A percentile compares a stretch with the other conserved stretches of the same genome.
These are phyloP conservation scores for Cirrhinus mrigala DNA, from an alignment of 2,797 vertebrate species.

Conservation along the genomic window DNA sequence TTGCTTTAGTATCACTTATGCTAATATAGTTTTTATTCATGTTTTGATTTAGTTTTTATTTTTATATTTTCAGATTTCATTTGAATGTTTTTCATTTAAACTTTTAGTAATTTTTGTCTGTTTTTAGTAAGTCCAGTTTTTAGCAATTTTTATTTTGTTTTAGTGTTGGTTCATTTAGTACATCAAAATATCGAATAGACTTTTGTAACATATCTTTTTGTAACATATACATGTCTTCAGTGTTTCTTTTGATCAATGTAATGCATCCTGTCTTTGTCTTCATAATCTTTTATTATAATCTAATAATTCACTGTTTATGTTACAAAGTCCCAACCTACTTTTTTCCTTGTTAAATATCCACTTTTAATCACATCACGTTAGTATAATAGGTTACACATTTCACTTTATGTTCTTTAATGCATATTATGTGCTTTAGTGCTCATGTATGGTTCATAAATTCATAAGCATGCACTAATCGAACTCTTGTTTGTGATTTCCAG, in stretches of 20 bases:
- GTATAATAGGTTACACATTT: neutral
- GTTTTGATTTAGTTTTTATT: too few species aligned
- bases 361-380: neutral
- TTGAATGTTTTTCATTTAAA: too few species aligned
- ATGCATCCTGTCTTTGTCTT: neutral
- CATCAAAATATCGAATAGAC: neutral
- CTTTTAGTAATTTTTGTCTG: too few species aligned
- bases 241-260: neutral
- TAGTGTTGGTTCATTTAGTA: too few species aligned
- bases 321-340: neutral
- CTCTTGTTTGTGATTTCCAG: slow-evolving; percentile 71
- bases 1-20: too few species aligned
- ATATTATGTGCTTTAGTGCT: neutral
- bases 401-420: neutral
- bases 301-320: neutral
- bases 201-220: neutral
- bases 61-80: too few species aligned
- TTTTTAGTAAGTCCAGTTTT: too few species aligned
- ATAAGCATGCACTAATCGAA: neutral
- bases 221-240: neutral
- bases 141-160: too few species aligned
- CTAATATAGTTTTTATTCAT: too few species aligned
- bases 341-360: neutral
- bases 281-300: neutral
- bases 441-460: neutral